Evolutionary conservation across 2,797 vertebrate species (phyloP), one percentile per base, ranked within the genome.

Genomic region (Fratercula arctica): DNA sequence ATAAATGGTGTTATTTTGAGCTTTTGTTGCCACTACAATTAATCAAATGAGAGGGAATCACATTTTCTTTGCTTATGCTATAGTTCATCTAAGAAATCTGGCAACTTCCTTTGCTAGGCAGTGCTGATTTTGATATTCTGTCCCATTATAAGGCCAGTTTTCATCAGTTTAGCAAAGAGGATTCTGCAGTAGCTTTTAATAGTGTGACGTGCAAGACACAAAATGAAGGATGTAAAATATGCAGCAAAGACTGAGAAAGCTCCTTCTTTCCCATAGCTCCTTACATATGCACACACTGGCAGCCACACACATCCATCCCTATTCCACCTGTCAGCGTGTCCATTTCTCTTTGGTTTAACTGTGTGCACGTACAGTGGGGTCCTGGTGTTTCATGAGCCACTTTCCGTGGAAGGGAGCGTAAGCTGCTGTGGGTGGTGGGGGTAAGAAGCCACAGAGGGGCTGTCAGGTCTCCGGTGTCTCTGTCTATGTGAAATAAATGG

Each of bases 1-100:
- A 94, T 89, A 94, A 97, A 92, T 94, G 77, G 51, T 87, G 60
- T 77, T 95, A 74, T 94, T 96, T 93, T 54, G 41, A 43, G 77
- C 51, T 94, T 84, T 91, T 95, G 72, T 96, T 96, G 91, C 66
- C 77, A 74, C 77, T 84, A 93, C 79, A 95, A 87, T 96, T 97
- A 97, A 96, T 96, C 94, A 96, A 91, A 74, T 50, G 74, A 92
- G 33, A 89, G 25, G 18, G 29, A 82, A 60, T 70, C 54, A 41
- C 57, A 21, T 29, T 56, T 39, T n/a, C 68, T 51, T 64, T 68
- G 6, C 24, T 93, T 78, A 28, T 78, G 39, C 46, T 77, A 35
- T 35, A 61, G n/a, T 31, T 92, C 25, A 28, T 85, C 70, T 66
- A 57, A 85, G 86, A 83, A 85, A 70, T 72, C n/a, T 89, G 64